Conservation (phyloP, 1,140 invertebrate genomes). For the Asobara japonica region DNA sequence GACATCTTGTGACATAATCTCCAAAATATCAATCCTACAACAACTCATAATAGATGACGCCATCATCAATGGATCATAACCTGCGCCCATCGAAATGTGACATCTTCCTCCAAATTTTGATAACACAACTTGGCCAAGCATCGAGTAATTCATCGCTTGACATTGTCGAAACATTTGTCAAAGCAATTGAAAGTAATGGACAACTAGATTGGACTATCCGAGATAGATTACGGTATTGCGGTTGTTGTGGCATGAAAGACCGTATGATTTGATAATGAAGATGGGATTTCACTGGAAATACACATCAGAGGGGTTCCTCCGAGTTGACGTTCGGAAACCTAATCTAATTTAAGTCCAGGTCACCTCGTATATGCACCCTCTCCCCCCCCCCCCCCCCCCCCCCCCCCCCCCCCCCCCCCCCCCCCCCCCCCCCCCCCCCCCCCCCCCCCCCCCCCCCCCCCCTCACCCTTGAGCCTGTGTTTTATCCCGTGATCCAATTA, state of each 20-base stretch:
- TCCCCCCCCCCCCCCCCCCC: not conserved
- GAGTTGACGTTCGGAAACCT: not conserved
- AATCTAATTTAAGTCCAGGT: not conserved
- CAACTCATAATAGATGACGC: too few species aligned
- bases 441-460: not conserved
- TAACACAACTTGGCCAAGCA: too few species aligned
- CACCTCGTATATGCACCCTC: not conserved
- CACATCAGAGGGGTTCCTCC: not conserved
- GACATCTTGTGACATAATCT: too few species aligned
- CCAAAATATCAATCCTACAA: too few species aligned
- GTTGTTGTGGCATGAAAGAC: not conserved
- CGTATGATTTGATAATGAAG: conserved; percentile 16
- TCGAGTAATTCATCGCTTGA: too few species aligned
- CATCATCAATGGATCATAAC: too few species aligned
- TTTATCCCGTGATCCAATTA: not conserved
- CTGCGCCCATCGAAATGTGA: too few species aligned
- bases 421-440: not conserved
- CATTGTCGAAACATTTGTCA: not conserved
- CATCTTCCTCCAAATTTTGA: too few species aligned
- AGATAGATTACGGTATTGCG: not conserved
- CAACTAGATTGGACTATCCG: not conserved
- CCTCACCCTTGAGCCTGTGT: not conserved
- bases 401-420: too few species aligned
- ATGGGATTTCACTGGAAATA: not conserved
- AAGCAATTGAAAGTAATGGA: not conserved